Base-by-base conservation (phyloP, 2,888 invertebrate species). In the Hermodice carunculata region DNA sequence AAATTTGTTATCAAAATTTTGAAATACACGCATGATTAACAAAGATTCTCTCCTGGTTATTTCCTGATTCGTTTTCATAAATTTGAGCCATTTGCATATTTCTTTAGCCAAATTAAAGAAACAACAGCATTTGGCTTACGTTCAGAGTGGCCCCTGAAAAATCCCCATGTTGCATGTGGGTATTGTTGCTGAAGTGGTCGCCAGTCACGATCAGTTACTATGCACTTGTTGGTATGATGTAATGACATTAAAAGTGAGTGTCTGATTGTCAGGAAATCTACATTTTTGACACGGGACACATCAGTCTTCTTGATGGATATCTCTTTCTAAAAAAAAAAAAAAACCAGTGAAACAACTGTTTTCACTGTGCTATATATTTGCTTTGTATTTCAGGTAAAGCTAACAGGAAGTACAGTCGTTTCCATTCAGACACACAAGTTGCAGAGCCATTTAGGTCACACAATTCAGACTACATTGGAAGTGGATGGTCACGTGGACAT, bases 401-500 rank as follows among this genome's bases (percentile, higher is more conserved):
- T 0, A 74, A 76, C 37, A 74, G 83, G 54, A 77, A 74, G 51
- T 61, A 76, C 42, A 67, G 70, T 14, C 71, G 74, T 49, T 84
- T 85, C 65, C 71, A 74, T 43, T 73, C 77, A 22, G 84, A 85
- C 61, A 80, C 82, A 3, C 37, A 51, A 4, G 57, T 83, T 5
- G 69, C 69, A 5, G 42, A 44, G 4, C 54, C 61, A 49, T 85
- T 82, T 59, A 72, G 74, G 44, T 74, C 84, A 5, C 63, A 64
- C 4, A 82, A 83, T 66, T 64, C 66, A 8, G 85, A 85, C 66
- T 85, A 78, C 60, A 61, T 58, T 42, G 66, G 68, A 5, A 81
- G 82, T 73, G 84, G 84, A 1, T 85, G 82, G 83, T 84, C 84
- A 0, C 61, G 85, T 37, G 85, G 85, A 32, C 85, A 85, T 67